These are phyloP conservation scores for Pseudococcus longispinus DNA, from an alignment of 2,888 invertebrate species.

Conservation along the genomic window DNA sequence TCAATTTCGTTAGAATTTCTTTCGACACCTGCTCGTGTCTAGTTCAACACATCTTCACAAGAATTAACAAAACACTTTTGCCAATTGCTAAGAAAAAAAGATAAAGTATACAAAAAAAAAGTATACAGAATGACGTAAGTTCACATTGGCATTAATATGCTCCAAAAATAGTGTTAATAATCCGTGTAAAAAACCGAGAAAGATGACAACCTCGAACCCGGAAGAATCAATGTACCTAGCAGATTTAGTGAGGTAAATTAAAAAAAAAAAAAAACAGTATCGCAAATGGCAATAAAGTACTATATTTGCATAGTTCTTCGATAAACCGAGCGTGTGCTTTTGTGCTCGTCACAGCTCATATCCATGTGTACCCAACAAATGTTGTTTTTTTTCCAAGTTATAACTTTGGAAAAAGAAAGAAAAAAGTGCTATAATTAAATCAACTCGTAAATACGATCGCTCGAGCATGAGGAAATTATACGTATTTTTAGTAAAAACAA, in stretches of 20 bases:
- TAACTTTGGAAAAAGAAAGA: not conserved
- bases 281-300: not conserved
- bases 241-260: not conserved
- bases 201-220: not conserved
- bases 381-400: not conserved
- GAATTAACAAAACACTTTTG: not conserved
- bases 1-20: not conserved
- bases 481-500: not conserved
- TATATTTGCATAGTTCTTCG: not conserved
- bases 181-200: not conserved
- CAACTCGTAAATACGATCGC: not conserved
- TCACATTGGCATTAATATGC: not conserved
- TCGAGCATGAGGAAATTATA: not conserved
- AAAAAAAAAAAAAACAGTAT: not conserved
- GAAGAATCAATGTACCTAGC: not conserved
- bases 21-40: not conserved
- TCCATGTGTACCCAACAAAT: not conserved
- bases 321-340: not conserved
- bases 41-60: not conserved
- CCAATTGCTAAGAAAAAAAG: not conserved
- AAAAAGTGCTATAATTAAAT: constrained; percentile 1
- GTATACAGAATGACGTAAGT: not conserved
- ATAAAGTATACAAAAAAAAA: not conserved
- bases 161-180: not conserved
- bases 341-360: not conserved